Evolutionary conservation across 2,113 vertebrate genomes (phyloP), one percentile per base, ranked within the genome.

Genomic region (Salvelinus fontinalis): DNA sequence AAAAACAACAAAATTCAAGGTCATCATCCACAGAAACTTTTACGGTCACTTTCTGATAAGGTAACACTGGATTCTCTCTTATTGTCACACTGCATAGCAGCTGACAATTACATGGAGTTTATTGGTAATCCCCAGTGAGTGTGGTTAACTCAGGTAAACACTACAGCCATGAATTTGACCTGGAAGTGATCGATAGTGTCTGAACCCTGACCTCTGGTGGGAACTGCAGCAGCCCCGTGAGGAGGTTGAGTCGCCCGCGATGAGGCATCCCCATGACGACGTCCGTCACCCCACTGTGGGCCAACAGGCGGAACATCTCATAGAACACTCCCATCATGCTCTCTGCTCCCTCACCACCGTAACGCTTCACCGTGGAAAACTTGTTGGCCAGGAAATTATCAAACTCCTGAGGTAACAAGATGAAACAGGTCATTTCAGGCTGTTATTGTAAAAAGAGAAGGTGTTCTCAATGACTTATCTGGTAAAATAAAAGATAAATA

Each of bases 241-340:
- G 92, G 14, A 99, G 92, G 83, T 99, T 99, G 3, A 99, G 96
- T 60, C 97, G 92, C 0, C 98, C 97, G 1, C 98, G 91, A 70
- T 99, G 98, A 34, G 98, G 98, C 97, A 99, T 99, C 57, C 97
- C 98, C 14, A 99, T 89, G 72, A 98, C 20, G 1, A 99, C 78
- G 26, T 99, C 96, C 0, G 94, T 96, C 79, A 99, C 92, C 0
- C 96, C 96, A 0, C 92, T 91, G 82, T 93, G 94, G 0, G 93
- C 92, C 0, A 91, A 91, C 76, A 89, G 89, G 84, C 91, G 95
- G 81, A 99, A 95, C 65, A 99, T 74, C 89, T 99, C 96, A 0
- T 95, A 85, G 92, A 99, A 98, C 90, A 98, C 98, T 2, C 96
- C 97, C 96, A 99, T 98, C 96, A 98, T 97, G 85, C 97, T 99